phyloP scores from a whole-genome alignment of 2,888 invertebrate species.

The Criorhina ranunculi region DNA sequence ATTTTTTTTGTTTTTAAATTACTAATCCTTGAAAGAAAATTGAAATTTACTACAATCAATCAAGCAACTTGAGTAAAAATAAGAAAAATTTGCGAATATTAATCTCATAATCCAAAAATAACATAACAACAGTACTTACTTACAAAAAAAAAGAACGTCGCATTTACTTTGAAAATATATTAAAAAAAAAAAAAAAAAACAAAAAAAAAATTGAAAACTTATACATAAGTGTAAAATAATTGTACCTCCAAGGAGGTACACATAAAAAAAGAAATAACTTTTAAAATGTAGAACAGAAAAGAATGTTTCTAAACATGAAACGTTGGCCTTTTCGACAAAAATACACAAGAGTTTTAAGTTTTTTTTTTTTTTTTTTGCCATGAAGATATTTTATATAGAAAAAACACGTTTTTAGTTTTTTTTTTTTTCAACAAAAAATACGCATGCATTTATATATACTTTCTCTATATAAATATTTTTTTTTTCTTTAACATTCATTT shows the following conservation, averaged over 20 bases:
- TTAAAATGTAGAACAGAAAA: conserved; percentile 45
- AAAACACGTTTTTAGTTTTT: conserved; percentile 54
- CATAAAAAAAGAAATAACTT: conserved; percentile 32
- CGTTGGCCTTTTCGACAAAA: conserved; percentile 78
- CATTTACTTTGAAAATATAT: conserved; percentile 63
- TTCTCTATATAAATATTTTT: conserved; percentile 76
- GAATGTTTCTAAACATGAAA: conserved; percentile 73
- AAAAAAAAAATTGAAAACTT: conserved; percentile 17
- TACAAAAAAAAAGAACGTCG: conserved; percentile 67
- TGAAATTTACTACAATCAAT: conserved; percentile 30
- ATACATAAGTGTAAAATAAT: conserved; percentile 48
- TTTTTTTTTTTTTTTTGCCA: conserved; percentile 57
- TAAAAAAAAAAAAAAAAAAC: conserved; percentile 12
- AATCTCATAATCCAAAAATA: conserved; percentile 70
- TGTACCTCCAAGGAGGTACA: conserved; percentile 45
- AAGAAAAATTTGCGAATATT: conserved; percentile 65
- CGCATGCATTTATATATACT: conserved; percentile 76
- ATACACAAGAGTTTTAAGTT: conserved; percentile 48
- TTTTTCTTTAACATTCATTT: conserved; percentile 80
- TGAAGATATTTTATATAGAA: conserved; percentile 54
- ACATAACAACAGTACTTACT: conserved; percentile 77
- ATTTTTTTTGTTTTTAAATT: conserved; percentile 59
- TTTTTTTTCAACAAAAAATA: conserved; percentile 62
- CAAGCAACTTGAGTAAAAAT: conserved; percentile 42
- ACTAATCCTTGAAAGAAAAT: conserved; percentile 64